These are phyloP conservation scores for Listronotus bonariensis DNA, from an alignment of 1,140 invertebrate species.

Conservation along the genomic window DNA sequence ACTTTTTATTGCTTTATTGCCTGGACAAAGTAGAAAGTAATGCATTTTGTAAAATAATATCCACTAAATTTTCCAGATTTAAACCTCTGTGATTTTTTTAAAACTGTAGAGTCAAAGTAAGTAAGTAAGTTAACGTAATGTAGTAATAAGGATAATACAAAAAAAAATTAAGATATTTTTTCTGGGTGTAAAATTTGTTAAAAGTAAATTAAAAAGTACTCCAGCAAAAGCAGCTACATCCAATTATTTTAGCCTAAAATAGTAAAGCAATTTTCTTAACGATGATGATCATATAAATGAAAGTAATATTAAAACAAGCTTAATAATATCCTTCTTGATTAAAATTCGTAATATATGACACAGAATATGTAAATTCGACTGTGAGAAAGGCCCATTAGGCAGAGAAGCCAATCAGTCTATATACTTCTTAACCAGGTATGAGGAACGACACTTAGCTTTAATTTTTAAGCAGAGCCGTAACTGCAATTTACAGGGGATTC, in stretches of 20 bases:
- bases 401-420: conserved; percentile 31
- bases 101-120: too few relatives aligned
- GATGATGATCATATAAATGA: conserved; percentile 27
- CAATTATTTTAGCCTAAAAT: conserved; percentile 21
- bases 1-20: too few relatives aligned
- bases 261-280: conserved; percentile 34
- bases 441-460: conserved; percentile 2
- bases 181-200: too few relatives aligned
- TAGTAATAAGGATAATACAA: too few relatives aligned
- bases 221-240: background rate
- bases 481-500: too few relatives aligned
- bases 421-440: conserved; percentile 19
- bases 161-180: too few relatives aligned
- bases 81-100: too few relatives aligned
- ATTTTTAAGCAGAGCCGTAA: background rate
- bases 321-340: conserved; percentile 37
- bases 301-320: conserved; percentile 16
- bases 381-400: conserved; percentile 35
- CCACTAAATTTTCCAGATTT: too few relatives aligned
- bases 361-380: conserved; percentile 30
- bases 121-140: too few relatives aligned
- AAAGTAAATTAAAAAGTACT: too few relatives aligned
- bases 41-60: too few relatives aligned
- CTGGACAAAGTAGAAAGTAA: too few relatives aligned
- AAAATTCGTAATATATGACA: conserved; percentile 37